These are phyloP conservation scores for Meloe dianella DNA, from an alignment of 2,888 invertebrate genomes.

Conservation along the genomic window DNA sequence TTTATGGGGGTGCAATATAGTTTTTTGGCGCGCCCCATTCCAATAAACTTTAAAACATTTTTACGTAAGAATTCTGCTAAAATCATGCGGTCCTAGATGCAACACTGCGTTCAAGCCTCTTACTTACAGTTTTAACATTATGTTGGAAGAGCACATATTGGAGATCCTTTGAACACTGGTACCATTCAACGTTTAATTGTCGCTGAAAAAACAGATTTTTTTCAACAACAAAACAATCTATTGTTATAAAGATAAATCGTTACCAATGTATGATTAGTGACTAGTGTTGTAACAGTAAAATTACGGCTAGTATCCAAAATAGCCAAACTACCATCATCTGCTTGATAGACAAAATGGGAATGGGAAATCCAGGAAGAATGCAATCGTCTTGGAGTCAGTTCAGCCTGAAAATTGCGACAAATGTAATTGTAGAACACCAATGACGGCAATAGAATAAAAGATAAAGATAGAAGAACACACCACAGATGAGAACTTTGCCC, in stretches of 20 bases:
- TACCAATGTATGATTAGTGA: conserved; percentile 86
- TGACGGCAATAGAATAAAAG: conserved; percentile 32
- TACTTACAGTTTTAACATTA: conserved; percentile 84
- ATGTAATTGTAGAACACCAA: conserved; percentile 37
- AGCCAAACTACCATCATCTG: conserved; percentile 83
- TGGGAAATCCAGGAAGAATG: conserved; percentile 83
- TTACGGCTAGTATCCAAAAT: conserved; percentile 81
- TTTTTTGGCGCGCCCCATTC: too few relatives aligned
- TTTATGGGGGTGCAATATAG: too few relatives aligned
- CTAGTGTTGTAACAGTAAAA: conserved; percentile 74
- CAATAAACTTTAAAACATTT: too few relatives aligned
- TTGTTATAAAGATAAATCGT: conserved; percentile 53
- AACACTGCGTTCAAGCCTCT: too few relatives aligned
- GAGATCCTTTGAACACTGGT: conserved; percentile 84
- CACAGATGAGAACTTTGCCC: background rate
- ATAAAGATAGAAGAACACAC: background rate
- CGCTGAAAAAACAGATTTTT: conserved; percentile 65
- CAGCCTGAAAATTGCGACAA: conserved; percentile 49
- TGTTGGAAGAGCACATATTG: conserved; percentile 88
- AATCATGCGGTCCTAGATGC: too few relatives aligned
- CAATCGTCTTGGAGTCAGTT: conserved; percentile 61
- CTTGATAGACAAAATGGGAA: conserved; percentile 84
- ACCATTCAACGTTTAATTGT: conserved; percentile 86
- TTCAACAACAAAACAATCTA: too few relatives aligned
- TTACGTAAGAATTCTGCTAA: too few relatives aligned